Percentiles rank a stretch among this genome's conserved stretches.
Evolutionary conservation across 2,797 vertebrate species (phyloP).

Genomic region (Anguilla pacifica): DNA sequence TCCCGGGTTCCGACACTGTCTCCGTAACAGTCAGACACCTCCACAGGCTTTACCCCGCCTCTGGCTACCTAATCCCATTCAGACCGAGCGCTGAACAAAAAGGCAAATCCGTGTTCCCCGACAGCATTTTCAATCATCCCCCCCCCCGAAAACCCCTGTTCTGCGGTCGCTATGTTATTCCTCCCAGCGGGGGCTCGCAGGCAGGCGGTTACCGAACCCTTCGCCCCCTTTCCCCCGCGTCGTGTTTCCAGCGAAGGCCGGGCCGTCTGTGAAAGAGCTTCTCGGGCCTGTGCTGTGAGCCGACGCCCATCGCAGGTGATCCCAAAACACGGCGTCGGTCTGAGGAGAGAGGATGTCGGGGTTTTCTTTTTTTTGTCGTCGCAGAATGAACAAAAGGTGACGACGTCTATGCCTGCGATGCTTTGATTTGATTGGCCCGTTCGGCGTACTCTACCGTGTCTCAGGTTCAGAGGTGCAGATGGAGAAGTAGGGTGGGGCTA

Average conservation of each 20-base stretch:
- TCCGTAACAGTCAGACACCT: neutral
- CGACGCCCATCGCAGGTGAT: neutral
- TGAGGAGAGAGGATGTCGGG: neutral
- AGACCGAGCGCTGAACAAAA: neutral
- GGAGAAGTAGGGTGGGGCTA: neutral
- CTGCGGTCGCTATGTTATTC: neutral
- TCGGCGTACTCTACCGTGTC: neutral
- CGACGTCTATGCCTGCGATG: neutral
- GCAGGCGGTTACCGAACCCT: neutral
- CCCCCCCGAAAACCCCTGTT: neutral
- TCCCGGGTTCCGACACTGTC: too few relatives aligned
- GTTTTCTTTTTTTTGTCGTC: neutral
- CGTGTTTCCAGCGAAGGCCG: neutral
- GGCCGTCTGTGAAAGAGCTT: neutral
- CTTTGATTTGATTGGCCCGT: neutral
- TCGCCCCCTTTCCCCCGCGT: neutral
- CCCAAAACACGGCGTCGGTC: neutral
- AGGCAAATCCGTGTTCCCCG: neutral
- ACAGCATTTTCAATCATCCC: neutral
- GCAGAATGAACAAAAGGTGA: neutral
- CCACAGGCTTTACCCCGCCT: neutral
- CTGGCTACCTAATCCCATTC: slow-evolving; percentile 1
- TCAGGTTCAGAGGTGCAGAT: neutral
- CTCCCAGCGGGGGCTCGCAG: neutral
- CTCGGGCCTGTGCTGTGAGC: neutral